Conservation (phyloP, 2,113 vertebrate genomes). For the Thunnus maccoyii region DNA sequence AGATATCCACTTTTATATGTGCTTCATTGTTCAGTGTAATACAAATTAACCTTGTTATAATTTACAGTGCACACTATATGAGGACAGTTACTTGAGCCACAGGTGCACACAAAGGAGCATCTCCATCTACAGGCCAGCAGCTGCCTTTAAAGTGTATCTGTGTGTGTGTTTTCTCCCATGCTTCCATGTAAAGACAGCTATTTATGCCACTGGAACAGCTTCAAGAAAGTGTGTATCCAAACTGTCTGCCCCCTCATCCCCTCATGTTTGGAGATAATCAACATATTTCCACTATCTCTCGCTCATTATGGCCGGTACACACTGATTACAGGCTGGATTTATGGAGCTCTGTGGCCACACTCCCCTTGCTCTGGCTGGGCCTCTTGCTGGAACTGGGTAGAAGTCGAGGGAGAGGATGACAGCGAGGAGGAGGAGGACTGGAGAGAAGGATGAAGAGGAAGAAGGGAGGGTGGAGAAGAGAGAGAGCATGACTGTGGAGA, state of each 20-base stretch:
- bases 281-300: constrained; percentile 76
- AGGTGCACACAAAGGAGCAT: constrained; percentile 15
- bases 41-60: too few species aligned
- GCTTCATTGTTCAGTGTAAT: too few species aligned
- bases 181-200: constrained; percentile 51
- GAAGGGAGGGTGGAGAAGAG: constrained; percentile 3
- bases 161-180: background rate
- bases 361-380: constrained; percentile 58
- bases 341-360: constrained; percentile 65
- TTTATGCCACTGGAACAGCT: constrained; percentile 54
- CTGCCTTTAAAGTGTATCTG: constrained; percentile 6
- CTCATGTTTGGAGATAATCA: constrained; percentile 69
- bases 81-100: background rate
- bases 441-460: constrained; percentile 33
- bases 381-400: constrained; percentile 46
- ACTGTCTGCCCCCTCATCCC: constrained; percentile 25
- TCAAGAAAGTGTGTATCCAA: constrained; percentile 43
- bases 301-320: constrained; percentile 74
- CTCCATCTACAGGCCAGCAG: background rate
- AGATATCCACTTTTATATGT: too few species aligned
- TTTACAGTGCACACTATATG: too few species aligned
- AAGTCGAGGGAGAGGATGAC: constrained; percentile 41
- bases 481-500: background rate
- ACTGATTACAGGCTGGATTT: constrained; percentile 77
- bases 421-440: constrained; percentile 15